Evolutionary conservation across 2,797 vertebrate species (phyloP).

Genomic region (Scolopax rusticola): DNA sequence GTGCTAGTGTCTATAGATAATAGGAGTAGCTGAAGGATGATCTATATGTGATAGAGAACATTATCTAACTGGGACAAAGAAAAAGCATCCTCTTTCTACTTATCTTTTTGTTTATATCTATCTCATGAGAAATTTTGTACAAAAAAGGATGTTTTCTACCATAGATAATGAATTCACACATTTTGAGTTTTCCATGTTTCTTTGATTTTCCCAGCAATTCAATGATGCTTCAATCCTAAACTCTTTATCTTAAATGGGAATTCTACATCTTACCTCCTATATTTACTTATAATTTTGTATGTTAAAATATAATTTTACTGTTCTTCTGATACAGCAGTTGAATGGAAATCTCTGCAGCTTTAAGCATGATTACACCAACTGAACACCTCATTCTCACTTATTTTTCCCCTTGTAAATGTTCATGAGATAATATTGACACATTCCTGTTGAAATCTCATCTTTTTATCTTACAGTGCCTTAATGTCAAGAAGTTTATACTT

Average conservation of each 20-base stretch:
- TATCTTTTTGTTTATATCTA: neutral
- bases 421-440: neutral
- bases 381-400: neutral
- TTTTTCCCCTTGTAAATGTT: neutral
- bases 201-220: neutral
- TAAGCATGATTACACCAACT: neutral
- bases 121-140: neutral
- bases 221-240: neutral
- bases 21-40: neutral
- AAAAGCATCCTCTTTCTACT: neutral
- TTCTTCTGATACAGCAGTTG: neutral
- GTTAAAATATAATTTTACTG: neutral
- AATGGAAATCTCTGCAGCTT: neutral
- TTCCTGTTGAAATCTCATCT: neutral
- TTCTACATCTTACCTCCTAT: neutral
- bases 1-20: neutral
- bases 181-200: neutral
- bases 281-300: neutral
- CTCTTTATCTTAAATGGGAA: neutral
- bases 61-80: neutral
- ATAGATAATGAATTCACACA: neutral
- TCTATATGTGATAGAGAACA: neutral
- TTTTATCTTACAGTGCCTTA: neutral
- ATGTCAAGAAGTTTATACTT: neutral
- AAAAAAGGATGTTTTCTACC: neutral